Evolutionary conservation across 2,113 vertebrate genomes (phyloP), one percentile per base, ranked within the genome.

Genomic region (Cervus canadensis): DNA sequence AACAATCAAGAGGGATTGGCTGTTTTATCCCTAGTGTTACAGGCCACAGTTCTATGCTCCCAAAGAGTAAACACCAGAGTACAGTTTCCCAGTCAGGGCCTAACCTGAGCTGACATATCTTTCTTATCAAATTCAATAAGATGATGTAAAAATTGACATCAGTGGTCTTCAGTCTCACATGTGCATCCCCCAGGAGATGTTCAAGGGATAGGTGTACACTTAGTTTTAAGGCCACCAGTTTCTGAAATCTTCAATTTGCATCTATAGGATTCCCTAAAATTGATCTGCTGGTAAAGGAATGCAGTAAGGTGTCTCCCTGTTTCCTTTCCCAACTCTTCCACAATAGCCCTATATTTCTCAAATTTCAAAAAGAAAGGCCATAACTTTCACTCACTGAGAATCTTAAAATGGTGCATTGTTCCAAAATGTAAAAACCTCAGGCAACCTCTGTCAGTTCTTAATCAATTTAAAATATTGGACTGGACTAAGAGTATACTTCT

Each of bases 221-320:
- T 88, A 74, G 7, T 79, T 76, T 84, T 90, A 94, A 84, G 36
- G 30, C 30, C 25, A 26, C 13, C 12, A 4, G 10, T 93, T 96
- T 86, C 45, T 91, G 86, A 97, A 97, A 67, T 82, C 82, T 94
- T 95, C 36, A 60, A 7, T 40, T 91, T 87, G 54, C 7, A 23
- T 79, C 30, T 88, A 3, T 71, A 50, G 43, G 82, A 30, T 50
- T 89, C 83, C 28, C 43, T 89, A 54, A 93, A 92, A 89, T 12
- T 43, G 48, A 59, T 54, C 30, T 82, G 43, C 62, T 48, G 6
- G 6, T 78, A 45, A 83, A 92, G 71, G 26, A 87, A 64, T 74
- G 33, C 13, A 8, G 8, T 11, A 87, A 54, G 48, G 17, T 50
- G 11, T 43, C 59, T 82, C 19, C 57, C 40, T 67, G 21, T 56